phyloP scores from a whole-genome alignment of 2,888 invertebrate genomes.

The Dichetophora obliterata region DNA sequence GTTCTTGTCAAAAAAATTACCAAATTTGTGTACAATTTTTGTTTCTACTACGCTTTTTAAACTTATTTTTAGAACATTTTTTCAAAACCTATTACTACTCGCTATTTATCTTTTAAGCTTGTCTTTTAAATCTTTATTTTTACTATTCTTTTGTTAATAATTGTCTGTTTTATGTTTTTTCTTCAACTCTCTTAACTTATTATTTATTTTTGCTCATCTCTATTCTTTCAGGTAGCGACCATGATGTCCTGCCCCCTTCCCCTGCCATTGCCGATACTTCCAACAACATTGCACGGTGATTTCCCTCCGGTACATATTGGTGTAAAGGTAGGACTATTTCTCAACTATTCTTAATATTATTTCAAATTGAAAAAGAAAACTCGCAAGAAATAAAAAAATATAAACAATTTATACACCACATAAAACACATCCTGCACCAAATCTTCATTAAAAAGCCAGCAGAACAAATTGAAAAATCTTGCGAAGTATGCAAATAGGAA shows the following conservation, averaged over 20 bases:
- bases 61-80: background rate
- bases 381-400: background rate
- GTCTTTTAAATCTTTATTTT: background rate
- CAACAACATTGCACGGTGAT: conserved; percentile 69
- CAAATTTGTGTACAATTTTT: background rate
- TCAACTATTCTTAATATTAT: too few species aligned
- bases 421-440: background rate
- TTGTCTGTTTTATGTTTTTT: conserved; percentile 5
- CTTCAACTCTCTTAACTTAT: background rate
- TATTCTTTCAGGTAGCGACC: conserved; percentile 68
- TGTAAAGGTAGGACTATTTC: conserved; percentile 66
- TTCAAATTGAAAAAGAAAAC: too few species aligned
- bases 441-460: background rate
- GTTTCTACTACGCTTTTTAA: background rate
- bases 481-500: background rate
- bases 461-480: background rate
- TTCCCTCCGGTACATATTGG: conserved; percentile 69
- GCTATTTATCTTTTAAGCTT: background rate
- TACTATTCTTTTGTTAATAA: conserved; percentile 3
- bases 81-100: background rate
- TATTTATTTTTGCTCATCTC: conserved; percentile 41
- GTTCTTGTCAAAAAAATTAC: too few species aligned
- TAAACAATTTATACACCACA: background rate
- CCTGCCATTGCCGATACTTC: conserved; percentile 69
- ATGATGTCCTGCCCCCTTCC: conserved; percentile 71